Percentiles rank a stretch among this genome's conserved stretches.
These are phyloP conservation scores for Salvelinus sp. DNA, from an alignment of 2,113 vertebrate genomes.

Conservation along the genomic window DNA sequence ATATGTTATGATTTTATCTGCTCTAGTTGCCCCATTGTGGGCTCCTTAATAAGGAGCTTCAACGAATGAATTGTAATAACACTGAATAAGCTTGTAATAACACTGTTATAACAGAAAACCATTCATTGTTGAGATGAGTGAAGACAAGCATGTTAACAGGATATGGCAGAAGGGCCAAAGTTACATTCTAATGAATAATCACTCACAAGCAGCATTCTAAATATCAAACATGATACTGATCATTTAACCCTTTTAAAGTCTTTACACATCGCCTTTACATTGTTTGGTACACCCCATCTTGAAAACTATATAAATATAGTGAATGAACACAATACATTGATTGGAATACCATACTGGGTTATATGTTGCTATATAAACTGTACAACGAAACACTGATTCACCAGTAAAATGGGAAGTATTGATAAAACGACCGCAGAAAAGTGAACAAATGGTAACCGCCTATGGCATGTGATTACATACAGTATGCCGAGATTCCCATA, in stretches of 20 bases:
- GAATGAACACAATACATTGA: constrained; percentile 19
- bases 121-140: background rate
- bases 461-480: too few species aligned
- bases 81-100: too few species aligned
- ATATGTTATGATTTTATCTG: background rate
- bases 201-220: constrained; percentile 47
- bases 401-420: too few species aligned
- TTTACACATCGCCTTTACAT: background rate
- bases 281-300: constrained; percentile 24
- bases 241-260: constrained; percentile 4
- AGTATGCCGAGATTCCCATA: constrained; percentile 31
- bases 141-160: constrained; percentile 44
- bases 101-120: too few species aligned
- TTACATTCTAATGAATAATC: constrained; percentile 59
- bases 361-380: background rate
- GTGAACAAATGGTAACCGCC: too few species aligned
- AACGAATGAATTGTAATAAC: background rate
- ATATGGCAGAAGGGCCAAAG: constrained; percentile 46
- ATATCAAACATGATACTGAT: constrained; percentile 54
- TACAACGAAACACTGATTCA: constrained; percentile 39
- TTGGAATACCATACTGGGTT: background rate
- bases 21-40: constrained; percentile 26
- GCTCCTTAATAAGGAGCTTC: constrained; percentile 26
- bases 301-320: constrained; percentile 19
- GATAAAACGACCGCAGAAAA: too few species aligned